phyloP scores from a whole-genome alignment of 2,113 vertebrate species.

The Motacilla tschutschensis region DNA sequence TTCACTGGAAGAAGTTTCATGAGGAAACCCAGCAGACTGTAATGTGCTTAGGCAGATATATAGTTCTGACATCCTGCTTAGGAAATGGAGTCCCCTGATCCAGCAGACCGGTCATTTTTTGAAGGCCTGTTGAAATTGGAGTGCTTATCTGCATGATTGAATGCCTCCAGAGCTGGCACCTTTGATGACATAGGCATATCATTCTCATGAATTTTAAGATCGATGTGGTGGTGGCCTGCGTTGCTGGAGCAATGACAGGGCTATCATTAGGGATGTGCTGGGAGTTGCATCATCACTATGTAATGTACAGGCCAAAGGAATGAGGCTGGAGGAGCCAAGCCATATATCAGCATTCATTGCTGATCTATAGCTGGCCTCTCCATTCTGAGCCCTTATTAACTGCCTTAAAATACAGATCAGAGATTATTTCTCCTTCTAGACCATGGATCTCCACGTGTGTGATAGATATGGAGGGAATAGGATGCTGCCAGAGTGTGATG shows the following conservation, averaged over 20 bases:
- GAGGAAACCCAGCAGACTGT: background rate
- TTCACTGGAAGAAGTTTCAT: background rate
- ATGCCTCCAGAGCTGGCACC: background rate
- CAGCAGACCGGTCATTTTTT: background rate
- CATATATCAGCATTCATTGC: background rate
- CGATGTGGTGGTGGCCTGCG: background rate
- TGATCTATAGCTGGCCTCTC: background rate
- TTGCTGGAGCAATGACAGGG: background rate
- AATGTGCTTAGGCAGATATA: background rate
- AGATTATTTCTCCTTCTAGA: background rate
- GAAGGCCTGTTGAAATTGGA: background rate
- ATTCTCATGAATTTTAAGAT: conserved; percentile 6
- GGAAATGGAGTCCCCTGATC: background rate
- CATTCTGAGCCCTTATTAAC: background rate
- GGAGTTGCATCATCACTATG: background rate
- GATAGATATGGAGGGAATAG: background rate
- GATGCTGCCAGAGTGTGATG: background rate
- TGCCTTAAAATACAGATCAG: background rate
- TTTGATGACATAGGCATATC: background rate
- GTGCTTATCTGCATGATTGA: background rate
- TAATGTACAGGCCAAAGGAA: background rate
- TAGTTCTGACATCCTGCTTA: background rate
- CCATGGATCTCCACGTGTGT: accelerated
- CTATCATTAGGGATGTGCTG: background rate
- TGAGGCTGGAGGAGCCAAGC: background rate